Base-by-base conservation (phyloP, 2,797 vertebrate species). In the Rhinatrema bivittatum region DNA sequence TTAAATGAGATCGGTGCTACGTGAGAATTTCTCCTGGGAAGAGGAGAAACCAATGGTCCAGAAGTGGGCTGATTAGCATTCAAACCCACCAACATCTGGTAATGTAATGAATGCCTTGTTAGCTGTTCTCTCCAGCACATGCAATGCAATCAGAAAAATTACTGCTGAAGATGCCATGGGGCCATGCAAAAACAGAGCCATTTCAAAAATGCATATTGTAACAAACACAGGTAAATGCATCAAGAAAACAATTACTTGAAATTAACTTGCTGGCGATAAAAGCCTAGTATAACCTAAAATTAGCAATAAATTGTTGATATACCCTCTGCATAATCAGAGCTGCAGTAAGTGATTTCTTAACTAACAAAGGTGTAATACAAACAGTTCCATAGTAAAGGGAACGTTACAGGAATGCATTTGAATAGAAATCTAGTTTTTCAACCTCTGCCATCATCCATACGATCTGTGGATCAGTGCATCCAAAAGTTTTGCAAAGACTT, bases 51-150 rank as follows among this genome's bases (percentile, higher is more conserved):
- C 36, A n/a, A 51, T 10, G 44, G 15, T 20, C 31, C 46, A 26
- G 49, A 39, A 62, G 44, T 2, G 2, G 29, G 46, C 7, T 10
- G 46, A 23, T 29, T 35, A 15, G 20, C 39, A 25, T 23, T 31
- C 36, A 41, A 60, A 51, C 60, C 63, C 49, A 58, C 56, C 58
- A 56, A 34, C 36, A 49, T 51, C 33, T 60, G 31, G 25, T 40
- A 49, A 41, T 22, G 40, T 42, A 58, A 62, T 32, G 29, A 60
- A 16, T 27, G 28, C 42, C 36, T 33, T 49, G 38, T 62, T 58
- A 50, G 49, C 31, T 32, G 17, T 53, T 53, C 36, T 49, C 41
- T 35, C 18, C 42, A 40, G 25, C 19, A 42, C 25, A 32, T 36
- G 39, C 16, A 29, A 29, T 52, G 25, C 20, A 42, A 14, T 56